A percentile compares a stretch with the other conserved stretches of the same genome.
Conservation (phyloP, 2,113 vertebrate species). For the Seriola aureovittata region DNA sequence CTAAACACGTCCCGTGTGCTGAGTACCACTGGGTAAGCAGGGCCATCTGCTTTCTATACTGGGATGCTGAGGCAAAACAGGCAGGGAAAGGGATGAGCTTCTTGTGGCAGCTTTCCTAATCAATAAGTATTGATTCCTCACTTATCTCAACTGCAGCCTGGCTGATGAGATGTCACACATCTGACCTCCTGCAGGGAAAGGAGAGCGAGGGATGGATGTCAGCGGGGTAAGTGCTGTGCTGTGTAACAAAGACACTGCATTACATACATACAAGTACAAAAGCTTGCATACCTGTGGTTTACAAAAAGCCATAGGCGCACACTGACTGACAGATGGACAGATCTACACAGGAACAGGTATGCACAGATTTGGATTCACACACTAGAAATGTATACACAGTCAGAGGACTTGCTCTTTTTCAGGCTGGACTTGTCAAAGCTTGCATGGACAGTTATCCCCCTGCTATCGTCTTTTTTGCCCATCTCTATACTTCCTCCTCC, state of each 20-base stretch:
- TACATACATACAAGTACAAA: background rate
- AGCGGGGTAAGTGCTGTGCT: background rate
- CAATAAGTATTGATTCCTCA: slow-evolving; percentile 75
- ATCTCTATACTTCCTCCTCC: slow-evolving; percentile 48
- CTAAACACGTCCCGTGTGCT: slow-evolving; percentile 59
- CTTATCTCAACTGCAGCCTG: slow-evolving; percentile 69
- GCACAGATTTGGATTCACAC: background rate
- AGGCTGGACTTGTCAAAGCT: slow-evolving; percentile 37
- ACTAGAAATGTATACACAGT: slow-evolving; percentile 1
- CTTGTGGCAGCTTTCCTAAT: slow-evolving; percentile 60
- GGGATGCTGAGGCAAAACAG: slow-evolving; percentile 23
- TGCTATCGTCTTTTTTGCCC: slow-evolving; percentile 31
- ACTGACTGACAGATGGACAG: background rate
- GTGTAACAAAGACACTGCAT: slow-evolving; percentile 21
- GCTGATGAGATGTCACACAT: slow-evolving; percentile 69
- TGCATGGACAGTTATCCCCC: slow-evolving; percentile 44
- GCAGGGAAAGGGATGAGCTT: slow-evolving; percentile 15
- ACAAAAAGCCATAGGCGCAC: background rate
- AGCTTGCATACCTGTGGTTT: slow-evolving; percentile 27
- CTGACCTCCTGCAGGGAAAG: slow-evolving; percentile 42
- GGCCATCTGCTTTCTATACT: slow-evolving; percentile 65
- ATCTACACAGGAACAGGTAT: background rate
- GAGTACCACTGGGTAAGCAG: slow-evolving; percentile 33
- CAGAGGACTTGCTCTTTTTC: slow-evolving; percentile 10
- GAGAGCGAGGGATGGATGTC: background rate